Percentiles rank a stretch among this genome's conserved stretches.
These are phyloP conservation scores for Symphodus melops DNA, from an alignment of 2,113 vertebrate species.

Conservation along the genomic window DNA sequence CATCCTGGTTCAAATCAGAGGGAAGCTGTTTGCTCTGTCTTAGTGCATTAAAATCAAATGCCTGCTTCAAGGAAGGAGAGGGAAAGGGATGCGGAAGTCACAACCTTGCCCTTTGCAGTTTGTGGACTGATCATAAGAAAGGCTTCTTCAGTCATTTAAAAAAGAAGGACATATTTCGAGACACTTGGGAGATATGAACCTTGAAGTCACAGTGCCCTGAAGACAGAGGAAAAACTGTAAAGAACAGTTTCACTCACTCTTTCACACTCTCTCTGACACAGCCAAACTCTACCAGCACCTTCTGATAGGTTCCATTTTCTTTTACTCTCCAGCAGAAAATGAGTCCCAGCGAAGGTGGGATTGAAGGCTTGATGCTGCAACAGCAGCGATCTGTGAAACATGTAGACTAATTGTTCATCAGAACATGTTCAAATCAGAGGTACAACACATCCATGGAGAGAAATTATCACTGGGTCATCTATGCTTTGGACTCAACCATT, in stretches of 20 bases:
- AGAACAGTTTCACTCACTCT: conserved; percentile 37
- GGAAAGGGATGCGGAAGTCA: conserved; percentile 58
- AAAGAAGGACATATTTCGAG: conserved; percentile 58
- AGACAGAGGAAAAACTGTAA: conserved; percentile 23
- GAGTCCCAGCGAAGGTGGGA: conserved; percentile 78
- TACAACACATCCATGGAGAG: background rate
- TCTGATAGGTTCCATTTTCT: background rate
- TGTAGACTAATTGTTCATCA: conserved; percentile 4
- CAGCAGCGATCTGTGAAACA: conserved; percentile 17
- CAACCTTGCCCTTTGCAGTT: conserved; percentile 77
- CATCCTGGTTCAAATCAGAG: conserved; percentile 58
- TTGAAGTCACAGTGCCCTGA: conserved; percentile 48
- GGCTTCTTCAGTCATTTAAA: conserved; percentile 53
- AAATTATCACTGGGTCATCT: conserved; percentile 49
- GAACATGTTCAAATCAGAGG: no score
- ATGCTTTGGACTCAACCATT: conserved; percentile 31
- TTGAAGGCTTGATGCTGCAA: conserved; percentile 82
- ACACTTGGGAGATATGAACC: conserved; percentile 46
- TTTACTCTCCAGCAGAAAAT: conserved; percentile 69
- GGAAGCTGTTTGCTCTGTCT: conserved; percentile 65
- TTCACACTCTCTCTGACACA: conserved; percentile 42
- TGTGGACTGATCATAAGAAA: conserved; percentile 74
- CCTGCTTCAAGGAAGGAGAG: conserved; percentile 68
- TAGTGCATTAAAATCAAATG: conserved; percentile 72
- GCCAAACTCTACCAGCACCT: background rate